phyloP scores from a whole-genome alignment of 2,797 vertebrate species.

The Phylloscopus collybita region DNA sequence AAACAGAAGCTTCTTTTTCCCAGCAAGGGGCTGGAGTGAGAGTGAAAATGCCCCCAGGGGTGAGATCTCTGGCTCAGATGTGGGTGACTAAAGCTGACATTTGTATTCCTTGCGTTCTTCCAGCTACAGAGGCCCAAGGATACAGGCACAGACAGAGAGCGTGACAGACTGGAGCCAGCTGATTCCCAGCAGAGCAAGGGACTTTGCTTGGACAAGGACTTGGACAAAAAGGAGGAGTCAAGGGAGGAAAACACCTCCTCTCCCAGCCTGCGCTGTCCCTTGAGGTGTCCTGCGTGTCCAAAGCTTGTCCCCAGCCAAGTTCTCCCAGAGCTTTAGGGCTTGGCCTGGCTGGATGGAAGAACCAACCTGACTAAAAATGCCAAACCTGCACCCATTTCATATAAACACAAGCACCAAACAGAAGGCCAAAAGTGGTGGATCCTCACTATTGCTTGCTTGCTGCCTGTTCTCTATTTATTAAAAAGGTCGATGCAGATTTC shows the following conservation, averaged over 20 bases:
- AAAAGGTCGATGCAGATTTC: not conserved
- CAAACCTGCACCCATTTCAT: not conserved
- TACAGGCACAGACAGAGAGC: not conserved
- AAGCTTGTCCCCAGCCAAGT: not conserved
- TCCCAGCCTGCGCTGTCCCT: not conserved
- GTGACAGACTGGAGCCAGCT: not conserved
- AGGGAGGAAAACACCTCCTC: not conserved
- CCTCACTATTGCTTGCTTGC: not conserved
- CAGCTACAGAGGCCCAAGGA: constrained; percentile 41
- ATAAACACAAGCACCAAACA: not conserved
- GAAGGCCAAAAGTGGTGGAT: not conserved
- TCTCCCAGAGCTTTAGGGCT: not conserved
- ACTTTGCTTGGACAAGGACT: not conserved
- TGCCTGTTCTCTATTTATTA: constrained; percentile 49
- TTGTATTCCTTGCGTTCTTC: not conserved
- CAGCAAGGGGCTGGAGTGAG: not conserved
- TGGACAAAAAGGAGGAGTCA: not conserved
- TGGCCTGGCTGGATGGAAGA: not conserved
- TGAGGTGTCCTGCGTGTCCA: not conserved
- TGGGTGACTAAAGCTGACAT: not conserved
- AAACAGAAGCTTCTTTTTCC: not conserved
- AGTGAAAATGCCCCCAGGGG: not conserved
- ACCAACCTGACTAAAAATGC: not conserved
- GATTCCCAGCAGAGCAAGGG: not conserved
- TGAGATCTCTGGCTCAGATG: not conserved